phyloP scores from a whole-genome alignment of 2,113 vertebrate species.

The Benitochromis conjunctus region DNA sequence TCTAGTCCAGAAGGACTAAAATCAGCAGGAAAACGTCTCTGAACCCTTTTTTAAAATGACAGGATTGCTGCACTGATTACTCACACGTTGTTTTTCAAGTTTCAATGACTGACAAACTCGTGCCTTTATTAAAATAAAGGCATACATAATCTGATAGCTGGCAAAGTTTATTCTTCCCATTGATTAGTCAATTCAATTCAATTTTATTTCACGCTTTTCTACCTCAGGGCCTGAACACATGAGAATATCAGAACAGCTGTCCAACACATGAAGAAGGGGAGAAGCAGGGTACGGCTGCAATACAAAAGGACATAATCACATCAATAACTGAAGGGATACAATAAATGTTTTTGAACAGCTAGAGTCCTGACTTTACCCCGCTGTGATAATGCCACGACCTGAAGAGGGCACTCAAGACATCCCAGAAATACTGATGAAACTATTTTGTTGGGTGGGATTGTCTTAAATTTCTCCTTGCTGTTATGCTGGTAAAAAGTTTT shows the following conservation, averaged over 20 bases:
- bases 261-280: not conserved
- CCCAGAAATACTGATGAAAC: rapidly evolving
- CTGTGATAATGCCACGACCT: rapidly evolving
- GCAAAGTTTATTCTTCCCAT: not conserved
- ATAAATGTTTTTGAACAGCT: not conserved
- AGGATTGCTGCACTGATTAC: not conserved
- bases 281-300: not conserved
- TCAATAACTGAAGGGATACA: no score
- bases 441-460: not conserved
- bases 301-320: not conserved
- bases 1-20: not conserved
- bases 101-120: not conserved
- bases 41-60: no score
- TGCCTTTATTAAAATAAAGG: not conserved
- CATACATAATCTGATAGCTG: not conserved
- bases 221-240: no score
- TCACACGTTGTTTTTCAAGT: not conserved
- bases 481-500: not conserved
- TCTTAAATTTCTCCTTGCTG: rapidly evolving
- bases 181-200: not conserved
- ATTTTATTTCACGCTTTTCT: no score
- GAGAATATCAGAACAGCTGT: not conserved
- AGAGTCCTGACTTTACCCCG: not conserved
- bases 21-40: not conserved
- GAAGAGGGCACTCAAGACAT: not conserved